Evolutionary conservation across 1,140 invertebrate genomes (phyloP).

Genomic region (Drosophila subobscura): DNA sequence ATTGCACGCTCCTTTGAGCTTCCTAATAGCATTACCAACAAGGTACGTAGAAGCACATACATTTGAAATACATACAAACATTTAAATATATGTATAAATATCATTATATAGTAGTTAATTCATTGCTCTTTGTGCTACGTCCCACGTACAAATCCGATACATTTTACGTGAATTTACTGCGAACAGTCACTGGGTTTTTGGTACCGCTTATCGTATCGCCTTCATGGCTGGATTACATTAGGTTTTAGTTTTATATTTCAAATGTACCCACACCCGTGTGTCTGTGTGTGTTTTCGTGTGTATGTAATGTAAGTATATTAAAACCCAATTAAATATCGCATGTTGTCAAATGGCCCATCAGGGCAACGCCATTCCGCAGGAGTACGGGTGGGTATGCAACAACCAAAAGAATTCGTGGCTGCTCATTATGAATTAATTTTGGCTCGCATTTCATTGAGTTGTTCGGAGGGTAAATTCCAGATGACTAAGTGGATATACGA

Average conservation of each 20-base stretch:
- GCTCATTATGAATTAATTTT: conserved; percentile 77
- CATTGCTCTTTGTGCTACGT: conserved; percentile 13
- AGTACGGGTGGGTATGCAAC: conserved; percentile 37
- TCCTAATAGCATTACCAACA: neutral
- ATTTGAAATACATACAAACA: too few species aligned
- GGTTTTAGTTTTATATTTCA: conserved; percentile 41
- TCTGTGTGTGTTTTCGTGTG: neutral
- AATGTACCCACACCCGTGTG: conserved; percentile 6
- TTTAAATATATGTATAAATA: conserved; percentile 4
- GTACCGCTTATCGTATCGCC: conserved; percentile 46
- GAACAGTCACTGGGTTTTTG: conserved; percentile 14
- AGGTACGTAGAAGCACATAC: neutral
- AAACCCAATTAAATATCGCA: conserved; percentile 78
- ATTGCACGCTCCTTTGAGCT: conserved; percentile 19
- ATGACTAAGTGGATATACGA: conserved; percentile 65
- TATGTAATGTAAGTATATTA: conserved; percentile 45
- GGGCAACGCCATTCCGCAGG: conserved; percentile 6
- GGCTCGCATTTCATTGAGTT: conserved; percentile 57
- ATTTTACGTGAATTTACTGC: conserved; percentile 31
- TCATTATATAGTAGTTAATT: conserved; percentile 11
- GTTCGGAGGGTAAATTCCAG: conserved; percentile 5
- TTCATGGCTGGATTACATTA: conserved; percentile 57
- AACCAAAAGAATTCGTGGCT: conserved; percentile 31
- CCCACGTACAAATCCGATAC: conserved; percentile 27
- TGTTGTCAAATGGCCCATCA: conserved; percentile 60